Base-by-base conservation (phyloP, 2,113 vertebrate species). In the Grammomys surdaster region DNA sequence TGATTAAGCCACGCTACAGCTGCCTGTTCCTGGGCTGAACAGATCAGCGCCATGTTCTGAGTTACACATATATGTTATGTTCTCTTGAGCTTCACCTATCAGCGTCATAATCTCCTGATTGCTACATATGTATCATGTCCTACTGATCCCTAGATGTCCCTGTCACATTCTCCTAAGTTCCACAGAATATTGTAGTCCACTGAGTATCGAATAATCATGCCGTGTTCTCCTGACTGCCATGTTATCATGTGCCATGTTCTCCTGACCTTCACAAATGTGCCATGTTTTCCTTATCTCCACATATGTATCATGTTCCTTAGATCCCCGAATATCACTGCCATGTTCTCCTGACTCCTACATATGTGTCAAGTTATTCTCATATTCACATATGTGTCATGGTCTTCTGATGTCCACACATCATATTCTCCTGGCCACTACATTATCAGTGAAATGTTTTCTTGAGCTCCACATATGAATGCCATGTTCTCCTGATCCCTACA, bases 1-100 rank as follows among this genome's bases (percentile, higher is more conserved):
- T 20, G 10, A 28, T 69, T 36, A n/a, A n/a, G 2, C 46, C 2
- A 2, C 0, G 14, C 58, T 33, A 4, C 22, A 2, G 28, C 60
- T 63, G 43, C 69, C 31, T 26, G 80, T 60, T 3, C 13, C 11
- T 1, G 69, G 20, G 43, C 1, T 1, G 17, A 48, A 4, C n/a
- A n/a, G 67, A 70, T 72, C 20, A 72, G 43, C 1, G 7, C 17
- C 84, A n/a, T 54, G 33, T 88, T 54, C 67, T 40, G 48, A 40
- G 20, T 40, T 28, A 72, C 69, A 88, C 48, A 11, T 7, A 10
- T 40, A 31, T 36, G 65, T 36, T 65, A n/a, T 69, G 63, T 48
- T 69, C 82, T 12, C 26, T 43, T 67, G 58, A 65, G n/a, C 60
- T 19, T 60, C 81, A 85, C 26, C 0, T 31, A 31, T 63, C 81